Conservation (phyloP, 2,113 vertebrate genomes). For the Mesembrinibis cayennensis region DNA sequence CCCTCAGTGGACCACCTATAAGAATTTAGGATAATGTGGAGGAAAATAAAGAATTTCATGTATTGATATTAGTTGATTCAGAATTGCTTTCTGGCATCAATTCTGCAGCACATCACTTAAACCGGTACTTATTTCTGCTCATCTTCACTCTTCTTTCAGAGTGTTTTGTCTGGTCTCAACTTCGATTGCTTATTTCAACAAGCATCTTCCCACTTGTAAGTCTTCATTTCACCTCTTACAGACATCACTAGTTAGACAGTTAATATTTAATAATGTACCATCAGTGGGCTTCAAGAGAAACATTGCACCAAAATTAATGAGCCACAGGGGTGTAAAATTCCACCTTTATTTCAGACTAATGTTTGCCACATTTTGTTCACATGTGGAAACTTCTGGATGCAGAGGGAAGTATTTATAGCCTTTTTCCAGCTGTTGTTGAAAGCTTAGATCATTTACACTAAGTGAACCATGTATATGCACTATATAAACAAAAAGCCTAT, state of each 20-base stretch:
- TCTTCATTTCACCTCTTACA: neutral
- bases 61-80: neutral
- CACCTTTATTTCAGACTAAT: neutral
- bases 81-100: neutral
- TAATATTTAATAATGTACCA: neutral
- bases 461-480: neutral
- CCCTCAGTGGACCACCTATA: neutral
- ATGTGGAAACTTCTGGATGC: neutral
- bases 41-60: neutral
- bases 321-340: neutral
- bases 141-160: neutral
- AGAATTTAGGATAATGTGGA: neutral
- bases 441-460: neutral
- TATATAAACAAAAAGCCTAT: neutral
- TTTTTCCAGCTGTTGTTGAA: neutral
- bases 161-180: neutral
- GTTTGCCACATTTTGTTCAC: neutral
- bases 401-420: neutral
- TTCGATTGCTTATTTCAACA: neutral
- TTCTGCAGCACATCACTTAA: neutral
- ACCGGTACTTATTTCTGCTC: neutral
- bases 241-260: neutral
- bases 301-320: neutral
- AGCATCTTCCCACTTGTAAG: accelerated
- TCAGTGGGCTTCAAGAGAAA: neutral